phyloP scores from a whole-genome alignment of 2,888 invertebrate species.

The Phyllotreta striolata region DNA sequence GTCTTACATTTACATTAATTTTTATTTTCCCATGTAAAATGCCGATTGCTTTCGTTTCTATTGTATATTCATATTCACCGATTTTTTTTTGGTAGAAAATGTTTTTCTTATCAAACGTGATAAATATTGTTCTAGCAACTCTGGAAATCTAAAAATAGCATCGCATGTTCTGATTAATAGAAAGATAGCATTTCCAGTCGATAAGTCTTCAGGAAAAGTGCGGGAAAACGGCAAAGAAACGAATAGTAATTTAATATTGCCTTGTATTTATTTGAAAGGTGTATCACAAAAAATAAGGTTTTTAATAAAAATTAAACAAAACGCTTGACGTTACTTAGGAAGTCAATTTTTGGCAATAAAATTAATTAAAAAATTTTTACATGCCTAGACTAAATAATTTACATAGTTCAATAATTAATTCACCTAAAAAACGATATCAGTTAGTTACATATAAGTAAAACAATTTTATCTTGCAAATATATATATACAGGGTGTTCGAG shows the following conservation, averaged over 20 bases:
- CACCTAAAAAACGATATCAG: slow-evolving; percentile 36
- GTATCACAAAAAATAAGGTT: slow-evolving; percentile 32
- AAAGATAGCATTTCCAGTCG: too few species aligned
- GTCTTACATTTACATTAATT: too few species aligned
- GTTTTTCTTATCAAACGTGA: neutral
- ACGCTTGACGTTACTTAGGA: slow-evolving; percentile 6
- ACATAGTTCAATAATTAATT: slow-evolving; percentile 29
- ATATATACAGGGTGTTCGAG: neutral
- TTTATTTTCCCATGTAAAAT: too few species aligned
- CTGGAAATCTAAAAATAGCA: slow-evolving; percentile 5
- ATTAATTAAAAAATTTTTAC: slow-evolving; percentile 26
- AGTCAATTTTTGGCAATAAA: slow-evolving; percentile 30
- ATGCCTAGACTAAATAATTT: slow-evolving; percentile 35
- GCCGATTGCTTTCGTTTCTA: too few species aligned
- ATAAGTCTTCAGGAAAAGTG: too few species aligned
- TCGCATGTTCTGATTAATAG: too few species aligned
- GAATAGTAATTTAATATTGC: slow-evolving; percentile 26
- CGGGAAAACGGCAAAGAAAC: too few species aligned
- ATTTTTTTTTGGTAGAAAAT: too few species aligned
- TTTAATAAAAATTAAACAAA: slow-evolving; percentile 19
- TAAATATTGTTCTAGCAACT: neutral
- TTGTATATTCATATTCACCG: too few species aligned
- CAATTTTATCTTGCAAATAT: slow-evolving; percentile 26
- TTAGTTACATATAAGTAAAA: slow-evolving; percentile 38
- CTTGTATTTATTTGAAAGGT: slow-evolving; percentile 32